phyloP scores from a whole-genome alignment of 2,888 invertebrate genomes.

The Marasmarcha lunaedactyla region DNA sequence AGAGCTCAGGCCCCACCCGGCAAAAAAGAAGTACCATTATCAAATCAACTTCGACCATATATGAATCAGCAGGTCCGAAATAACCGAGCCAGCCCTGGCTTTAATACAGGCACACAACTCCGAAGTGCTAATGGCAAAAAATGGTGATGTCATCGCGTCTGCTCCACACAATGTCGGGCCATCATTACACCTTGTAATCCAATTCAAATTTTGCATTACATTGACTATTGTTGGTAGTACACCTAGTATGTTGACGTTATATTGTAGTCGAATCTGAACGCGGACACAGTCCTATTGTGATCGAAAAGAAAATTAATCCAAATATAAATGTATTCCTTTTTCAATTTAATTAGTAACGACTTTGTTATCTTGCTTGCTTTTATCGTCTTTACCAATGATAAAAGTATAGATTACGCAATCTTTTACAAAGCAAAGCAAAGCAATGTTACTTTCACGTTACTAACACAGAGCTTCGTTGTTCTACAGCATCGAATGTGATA shows the following conservation, averaged over 20 bases:
- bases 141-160: constrained; percentile 35
- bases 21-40: constrained; percentile 1
- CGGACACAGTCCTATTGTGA: constrained; percentile 14
- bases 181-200: constrained; percentile 19
- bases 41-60: constrained; percentile 1
- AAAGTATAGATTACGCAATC: too few relatives aligned
- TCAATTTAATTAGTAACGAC: too few relatives aligned
- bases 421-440: too few relatives aligned
- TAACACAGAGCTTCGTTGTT: too few relatives aligned
- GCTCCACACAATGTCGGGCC: constrained; percentile 22
- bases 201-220: constrained; percentile 19
- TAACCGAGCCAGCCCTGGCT: neutral
- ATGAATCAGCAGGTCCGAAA: constrained; percentile 1
- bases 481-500: too few relatives aligned
- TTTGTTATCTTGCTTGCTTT: too few relatives aligned
- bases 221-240: constrained; percentile 25
- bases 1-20: neutral
- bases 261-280: constrained; percentile 25
- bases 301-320: too few relatives aligned
- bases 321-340: too few relatives aligned
- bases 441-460: too few relatives aligned
- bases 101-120: neutral
- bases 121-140: constrained; percentile 31
- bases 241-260: constrained; percentile 22
- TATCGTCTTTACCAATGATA: too few relatives aligned